These are phyloP conservation scores for Hirudo medicinalis DNA, from an alignment of 1,140 invertebrate species.

Conservation along the genomic window DNA sequence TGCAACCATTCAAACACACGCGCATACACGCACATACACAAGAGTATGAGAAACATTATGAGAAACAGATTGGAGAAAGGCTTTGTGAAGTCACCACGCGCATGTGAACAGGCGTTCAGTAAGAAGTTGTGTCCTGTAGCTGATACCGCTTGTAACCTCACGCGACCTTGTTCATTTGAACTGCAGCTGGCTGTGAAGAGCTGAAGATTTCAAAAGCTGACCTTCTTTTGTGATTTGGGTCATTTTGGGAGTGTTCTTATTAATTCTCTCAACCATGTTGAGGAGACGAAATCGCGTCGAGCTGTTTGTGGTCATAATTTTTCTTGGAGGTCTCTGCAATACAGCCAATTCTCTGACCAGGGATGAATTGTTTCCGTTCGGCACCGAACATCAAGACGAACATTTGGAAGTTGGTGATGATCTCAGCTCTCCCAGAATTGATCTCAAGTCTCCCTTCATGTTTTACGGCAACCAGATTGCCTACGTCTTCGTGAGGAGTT, in stretches of 20 bases:
- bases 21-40: not conserved
- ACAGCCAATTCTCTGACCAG: constrained; percentile 20
- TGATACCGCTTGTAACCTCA: not conserved
- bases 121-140: not conserved
- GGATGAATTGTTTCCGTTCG: constrained; percentile 27
- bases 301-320: not conserved
- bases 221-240: not conserved
- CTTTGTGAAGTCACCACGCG: not conserved
- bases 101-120: not conserved
- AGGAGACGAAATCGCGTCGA: not conserved
- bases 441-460: constrained; percentile 51
- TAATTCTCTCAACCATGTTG: not conserved
- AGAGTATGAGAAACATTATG: not conserved
- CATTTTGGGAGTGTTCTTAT: too few relatives aligned
- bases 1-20: not conserved
- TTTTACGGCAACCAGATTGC: constrained; percentile 59
- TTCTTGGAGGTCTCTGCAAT: not conserved
- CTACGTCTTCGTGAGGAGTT: constrained; percentile 58
- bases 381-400: constrained; percentile 22
- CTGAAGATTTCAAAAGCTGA: not conserved
- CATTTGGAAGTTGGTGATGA: constrained; percentile 33
- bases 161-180: not conserved
- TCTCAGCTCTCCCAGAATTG: constrained; percentile 39
- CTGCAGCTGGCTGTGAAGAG: constrained; percentile 23
- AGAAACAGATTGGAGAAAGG: not conserved